Conservation (phyloP, 2,888 invertebrate genomes). For the Graphium colonna region DNA sequence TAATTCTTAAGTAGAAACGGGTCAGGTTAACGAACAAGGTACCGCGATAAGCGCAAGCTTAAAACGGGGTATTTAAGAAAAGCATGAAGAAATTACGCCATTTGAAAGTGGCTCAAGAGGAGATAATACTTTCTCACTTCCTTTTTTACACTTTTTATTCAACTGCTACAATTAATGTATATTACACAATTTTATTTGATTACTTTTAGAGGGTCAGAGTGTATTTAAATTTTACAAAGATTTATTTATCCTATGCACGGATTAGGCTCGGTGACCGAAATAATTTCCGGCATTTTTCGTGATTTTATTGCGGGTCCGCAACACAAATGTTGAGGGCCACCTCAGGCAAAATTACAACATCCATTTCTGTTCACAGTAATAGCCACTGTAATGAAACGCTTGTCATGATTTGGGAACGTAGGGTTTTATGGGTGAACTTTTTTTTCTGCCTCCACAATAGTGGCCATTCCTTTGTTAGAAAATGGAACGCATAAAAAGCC, state of each 20-base stretch:
- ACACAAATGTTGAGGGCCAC: constrained; percentile 12
- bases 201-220: background rate
- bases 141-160: no score
- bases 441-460: constrained; percentile 17
- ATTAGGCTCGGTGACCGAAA: constrained; percentile 7
- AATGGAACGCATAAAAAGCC: constrained; percentile 14
- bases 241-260: constrained; percentile 20
- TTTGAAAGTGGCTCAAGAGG: background rate
- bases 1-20: constrained; percentile 12
- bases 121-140: no score
- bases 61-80: constrained; percentile 52
- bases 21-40: constrained; percentile 50
- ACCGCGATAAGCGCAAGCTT: constrained; percentile 48
- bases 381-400: constrained; percentile 21
- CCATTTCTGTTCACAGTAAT: constrained; percentile 20
- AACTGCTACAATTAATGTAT: no score
- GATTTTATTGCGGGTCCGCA: constrained; percentile 13
- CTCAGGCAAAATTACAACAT: constrained; percentile 18
- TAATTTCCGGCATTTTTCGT: constrained; percentile 10
- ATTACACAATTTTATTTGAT: no score
- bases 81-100: constrained; percentile 41
- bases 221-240: background rate
- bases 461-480: constrained; percentile 17
- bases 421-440: constrained; percentile 17
- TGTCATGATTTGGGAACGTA: constrained; percentile 20